Evolutionary conservation across 2,797 vertebrate species (phyloP).

Genomic region (Rhincodon typus): DNA sequence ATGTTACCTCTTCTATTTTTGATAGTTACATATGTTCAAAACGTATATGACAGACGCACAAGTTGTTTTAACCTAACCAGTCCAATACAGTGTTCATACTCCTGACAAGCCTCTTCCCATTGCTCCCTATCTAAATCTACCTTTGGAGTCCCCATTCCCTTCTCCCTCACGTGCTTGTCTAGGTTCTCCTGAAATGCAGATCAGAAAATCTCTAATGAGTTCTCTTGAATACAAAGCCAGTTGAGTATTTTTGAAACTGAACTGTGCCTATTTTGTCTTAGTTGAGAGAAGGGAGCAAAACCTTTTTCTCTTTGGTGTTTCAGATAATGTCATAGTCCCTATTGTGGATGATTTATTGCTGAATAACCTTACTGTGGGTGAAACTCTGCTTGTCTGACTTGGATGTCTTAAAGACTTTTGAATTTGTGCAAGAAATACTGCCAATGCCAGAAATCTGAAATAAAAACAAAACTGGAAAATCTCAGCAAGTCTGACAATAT

Average conservation of each 20-base stretch:
- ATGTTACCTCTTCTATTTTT: neutral
- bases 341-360: neutral
- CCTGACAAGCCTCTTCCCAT: too few species aligned
- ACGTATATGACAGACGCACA: too few species aligned
- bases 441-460: too few species aligned
- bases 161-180: too few species aligned
- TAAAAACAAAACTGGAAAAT: too few species aligned
- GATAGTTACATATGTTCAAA: neutral
- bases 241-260: neutral
- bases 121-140: too few species aligned
- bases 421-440: neutral
- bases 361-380: neutral
- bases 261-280: neutral
- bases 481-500: too few species aligned
- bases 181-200: too few species aligned
- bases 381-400: neutral
- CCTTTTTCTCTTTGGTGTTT: neutral
- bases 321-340: neutral
- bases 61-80: too few species aligned
- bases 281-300: neutral
- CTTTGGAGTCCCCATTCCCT: too few species aligned
- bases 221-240: neutral
- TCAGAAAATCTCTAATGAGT: neutral
- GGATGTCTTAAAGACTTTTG: neutral
- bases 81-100: too few species aligned